Percentiles rank a stretch among this genome's conserved stretches.
phyloP scores from a whole-genome alignment of 2,888 invertebrate species.

The Pegoplata infirma region DNA sequence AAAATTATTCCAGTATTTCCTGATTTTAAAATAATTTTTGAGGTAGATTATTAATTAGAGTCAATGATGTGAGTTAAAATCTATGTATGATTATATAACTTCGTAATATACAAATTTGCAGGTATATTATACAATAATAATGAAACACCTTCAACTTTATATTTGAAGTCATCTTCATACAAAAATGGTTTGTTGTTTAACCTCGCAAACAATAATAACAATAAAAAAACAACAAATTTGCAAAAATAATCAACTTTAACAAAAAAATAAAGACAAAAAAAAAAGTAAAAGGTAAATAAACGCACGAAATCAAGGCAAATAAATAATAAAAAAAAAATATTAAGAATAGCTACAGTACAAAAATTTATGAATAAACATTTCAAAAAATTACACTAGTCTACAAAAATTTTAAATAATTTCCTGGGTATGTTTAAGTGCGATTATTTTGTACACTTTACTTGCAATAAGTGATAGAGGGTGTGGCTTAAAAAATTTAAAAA shows the following conservation, averaged over 20 bases:
- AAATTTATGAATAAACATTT: slow-evolving; percentile 1
- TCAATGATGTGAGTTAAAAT: no score
- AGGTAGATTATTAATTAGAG: no score
- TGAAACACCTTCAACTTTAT: background rate
- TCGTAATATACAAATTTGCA: no score
- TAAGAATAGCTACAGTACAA: background rate
- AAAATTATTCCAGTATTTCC: no score
- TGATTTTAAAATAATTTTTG: no score
- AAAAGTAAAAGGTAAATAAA: slow-evolving; percentile 48
- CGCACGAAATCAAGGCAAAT: slow-evolving; percentile 53
- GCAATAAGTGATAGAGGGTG: no score
- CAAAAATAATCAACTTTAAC: background rate
- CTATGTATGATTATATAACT: no score
- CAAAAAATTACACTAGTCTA: no score
- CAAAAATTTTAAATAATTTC: no score
- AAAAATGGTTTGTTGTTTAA: background rate
- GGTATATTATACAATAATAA: background rate
- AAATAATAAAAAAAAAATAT: slow-evolving; percentile 15
- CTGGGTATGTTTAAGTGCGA: no score
- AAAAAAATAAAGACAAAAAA: background rate
- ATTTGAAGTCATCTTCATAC: background rate
- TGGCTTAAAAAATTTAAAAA: no score
- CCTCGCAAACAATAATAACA: background rate
- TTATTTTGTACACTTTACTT: no score
- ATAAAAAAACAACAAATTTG: slow-evolving; percentile 2